Evolutionary conservation across 2,797 vertebrate species (phyloP).

Genomic region (Carcharodon carcharias): DNA sequence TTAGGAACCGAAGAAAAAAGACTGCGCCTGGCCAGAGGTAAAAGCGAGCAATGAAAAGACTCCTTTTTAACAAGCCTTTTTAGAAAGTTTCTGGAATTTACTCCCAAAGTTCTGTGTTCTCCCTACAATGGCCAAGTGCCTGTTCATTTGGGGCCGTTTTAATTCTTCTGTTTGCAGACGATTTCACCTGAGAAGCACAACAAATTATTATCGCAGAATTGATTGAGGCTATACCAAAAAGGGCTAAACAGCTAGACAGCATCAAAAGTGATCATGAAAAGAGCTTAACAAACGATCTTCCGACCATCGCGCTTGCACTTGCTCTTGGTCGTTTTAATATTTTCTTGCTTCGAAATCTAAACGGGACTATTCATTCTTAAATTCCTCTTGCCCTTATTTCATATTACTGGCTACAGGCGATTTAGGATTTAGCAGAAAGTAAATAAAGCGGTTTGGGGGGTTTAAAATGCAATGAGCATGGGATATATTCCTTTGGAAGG

Average conservation of each 20-base stretch:
- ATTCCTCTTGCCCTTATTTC: neutral
- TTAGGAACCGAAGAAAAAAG: conserved; percentile 56
- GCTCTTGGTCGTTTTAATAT: neutral
- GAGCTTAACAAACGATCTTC: conserved; percentile 3
- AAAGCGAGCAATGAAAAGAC: conserved; percentile 72
- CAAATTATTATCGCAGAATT: conserved; percentile 58
- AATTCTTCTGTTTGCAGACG: conserved; percentile 79
- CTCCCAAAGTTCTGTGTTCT: conserved; percentile 57
- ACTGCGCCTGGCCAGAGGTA: conserved; percentile 73
- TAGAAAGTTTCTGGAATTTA: conserved; percentile 78
- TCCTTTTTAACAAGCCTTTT: conserved; percentile 54
- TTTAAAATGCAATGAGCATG: neutral
- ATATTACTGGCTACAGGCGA: neutral
- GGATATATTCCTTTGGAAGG: neutral
- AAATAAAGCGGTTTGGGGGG: neutral
- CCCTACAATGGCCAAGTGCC: conserved; percentile 66
- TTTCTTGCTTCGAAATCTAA: neutral
- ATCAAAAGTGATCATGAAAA: conserved; percentile 21
- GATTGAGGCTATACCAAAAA: conserved; percentile 36
- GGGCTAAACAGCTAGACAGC: conserved; percentile 40
- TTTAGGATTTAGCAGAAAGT: neutral
- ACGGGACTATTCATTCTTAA: neutral
- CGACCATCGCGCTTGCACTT: neutral
- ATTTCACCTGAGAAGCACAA: conserved; percentile 74
- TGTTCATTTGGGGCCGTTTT: conserved; percentile 58